These are phyloP conservation scores for Norana najaformis DNA, from an alignment of 2,888 invertebrate genomes.

Conservation along the genomic window DNA sequence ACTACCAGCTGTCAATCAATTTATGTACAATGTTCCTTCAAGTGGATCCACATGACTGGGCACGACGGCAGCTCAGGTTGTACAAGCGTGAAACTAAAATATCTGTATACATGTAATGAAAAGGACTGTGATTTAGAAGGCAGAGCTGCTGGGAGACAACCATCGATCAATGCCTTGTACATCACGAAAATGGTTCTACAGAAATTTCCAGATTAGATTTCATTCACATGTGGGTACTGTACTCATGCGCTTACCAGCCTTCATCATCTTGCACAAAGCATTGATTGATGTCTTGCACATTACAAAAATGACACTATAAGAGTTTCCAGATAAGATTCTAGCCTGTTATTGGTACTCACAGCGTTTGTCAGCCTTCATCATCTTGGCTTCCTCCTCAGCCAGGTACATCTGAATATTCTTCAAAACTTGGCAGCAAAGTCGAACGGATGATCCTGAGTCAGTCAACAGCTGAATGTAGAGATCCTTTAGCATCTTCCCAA, in stretches of 20 bases:
- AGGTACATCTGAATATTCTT: slow-evolving; percentile 27
- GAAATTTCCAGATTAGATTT: not conserved
- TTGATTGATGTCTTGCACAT: not conserved
- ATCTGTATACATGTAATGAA: not conserved
- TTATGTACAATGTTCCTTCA: not conserved
- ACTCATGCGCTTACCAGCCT: slow-evolving; percentile 27
- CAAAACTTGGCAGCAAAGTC: slow-evolving; percentile 26
- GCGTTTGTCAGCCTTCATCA: slow-evolving; percentile 27
- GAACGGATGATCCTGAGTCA: not conserved
- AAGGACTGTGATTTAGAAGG: not conserved
- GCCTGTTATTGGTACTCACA: slow-evolving; percentile 6
- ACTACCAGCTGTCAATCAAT: not conserved
- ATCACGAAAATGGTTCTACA: not conserved
- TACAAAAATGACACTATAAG: not conserved
- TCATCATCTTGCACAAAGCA: slow-evolving; percentile 27
- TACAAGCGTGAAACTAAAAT: not conserved
- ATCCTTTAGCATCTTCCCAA: not conserved
- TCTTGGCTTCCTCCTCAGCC: slow-evolving; percentile 25
- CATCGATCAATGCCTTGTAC: not conserved
- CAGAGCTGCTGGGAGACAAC: not conserved
- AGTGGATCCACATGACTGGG: not conserved
- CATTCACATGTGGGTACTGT: not conserved
- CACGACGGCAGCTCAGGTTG: not conserved
- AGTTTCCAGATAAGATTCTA: not conserved
- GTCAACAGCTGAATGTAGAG: slow-evolving; percentile 23